Percentiles rank a stretch among this genome's conserved stretches.
Conservation (phyloP, 30 jellyfish, hydroid and myxozoan species). For the Morbakka virulenta region DNA sequence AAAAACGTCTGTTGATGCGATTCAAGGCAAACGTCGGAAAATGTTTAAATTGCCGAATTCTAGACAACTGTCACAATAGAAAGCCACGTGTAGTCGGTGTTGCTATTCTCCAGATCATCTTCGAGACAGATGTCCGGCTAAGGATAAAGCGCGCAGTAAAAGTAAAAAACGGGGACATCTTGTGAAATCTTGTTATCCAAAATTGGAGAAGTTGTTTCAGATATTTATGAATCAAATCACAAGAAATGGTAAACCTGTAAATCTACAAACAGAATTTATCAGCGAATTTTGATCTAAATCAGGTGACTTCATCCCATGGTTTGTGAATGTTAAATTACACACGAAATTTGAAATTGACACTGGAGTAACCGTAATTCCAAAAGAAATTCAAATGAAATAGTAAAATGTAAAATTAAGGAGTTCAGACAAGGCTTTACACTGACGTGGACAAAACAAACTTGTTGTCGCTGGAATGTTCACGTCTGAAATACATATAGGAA, state of each 20-base stretch:
- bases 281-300: no score
- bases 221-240: no score
- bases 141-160: background rate
- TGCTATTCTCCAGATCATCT: background rate
- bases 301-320: background rate
- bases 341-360: background rate
- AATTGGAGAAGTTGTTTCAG: no score
- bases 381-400: background rate
- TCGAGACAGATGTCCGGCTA: background rate
- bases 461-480: background rate
- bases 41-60: no score
- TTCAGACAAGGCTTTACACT: background rate
- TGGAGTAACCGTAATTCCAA: background rate
- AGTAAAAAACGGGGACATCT: background rate
- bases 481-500: background rate
- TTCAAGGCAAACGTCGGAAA: no score
- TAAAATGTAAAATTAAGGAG: background rate
- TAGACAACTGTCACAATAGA: no score
- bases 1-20: no score
- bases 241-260: no score
- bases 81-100: background rate
- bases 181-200: background rate
- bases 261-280: no score
- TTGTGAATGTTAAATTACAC: background rate
- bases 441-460: background rate